Conservation (phyloP, 2,113 vertebrate genomes). For the Antechinus flavipes region DNA sequence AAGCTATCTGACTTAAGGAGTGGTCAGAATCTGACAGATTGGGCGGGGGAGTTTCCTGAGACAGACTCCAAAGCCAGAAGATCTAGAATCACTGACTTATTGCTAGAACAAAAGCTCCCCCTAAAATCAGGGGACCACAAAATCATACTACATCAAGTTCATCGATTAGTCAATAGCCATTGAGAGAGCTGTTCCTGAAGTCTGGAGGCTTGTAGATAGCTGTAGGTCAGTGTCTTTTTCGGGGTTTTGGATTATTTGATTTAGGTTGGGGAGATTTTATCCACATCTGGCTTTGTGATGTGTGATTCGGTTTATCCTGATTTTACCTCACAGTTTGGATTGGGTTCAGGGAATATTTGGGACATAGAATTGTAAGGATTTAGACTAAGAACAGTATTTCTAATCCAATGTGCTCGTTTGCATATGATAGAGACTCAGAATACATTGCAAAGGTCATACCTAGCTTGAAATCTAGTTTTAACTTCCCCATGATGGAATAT, state of each 20-base stretch:
- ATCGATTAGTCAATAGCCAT: not conserved
- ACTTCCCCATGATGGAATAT: not conserved
- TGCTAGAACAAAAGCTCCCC: no score
- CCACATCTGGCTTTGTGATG: not conserved
- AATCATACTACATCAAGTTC: no score
- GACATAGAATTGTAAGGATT: not conserved
- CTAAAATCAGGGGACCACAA: no score
- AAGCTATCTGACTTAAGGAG: no score
- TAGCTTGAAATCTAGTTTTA: not conserved
- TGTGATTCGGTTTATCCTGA: not conserved
- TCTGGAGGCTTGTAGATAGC: not conserved
- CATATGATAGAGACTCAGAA: not conserved
- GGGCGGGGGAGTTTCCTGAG: no score
- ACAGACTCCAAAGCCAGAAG: no score
- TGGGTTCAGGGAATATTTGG: not conserved
- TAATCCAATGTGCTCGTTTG: not conserved
- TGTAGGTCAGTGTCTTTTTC: not conserved
- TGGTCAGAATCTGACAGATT: no score
- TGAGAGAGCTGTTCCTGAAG: slow-evolving; percentile 20
- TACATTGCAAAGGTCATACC: not conserved
- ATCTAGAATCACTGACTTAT: no score
- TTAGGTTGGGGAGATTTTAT: not conserved
- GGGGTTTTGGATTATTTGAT: not conserved
- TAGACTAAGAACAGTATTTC: not conserved
- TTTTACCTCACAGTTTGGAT: not conserved